Conservation (phyloP, 2,113 vertebrate species). For the Ophiodon elongatus region DNA sequence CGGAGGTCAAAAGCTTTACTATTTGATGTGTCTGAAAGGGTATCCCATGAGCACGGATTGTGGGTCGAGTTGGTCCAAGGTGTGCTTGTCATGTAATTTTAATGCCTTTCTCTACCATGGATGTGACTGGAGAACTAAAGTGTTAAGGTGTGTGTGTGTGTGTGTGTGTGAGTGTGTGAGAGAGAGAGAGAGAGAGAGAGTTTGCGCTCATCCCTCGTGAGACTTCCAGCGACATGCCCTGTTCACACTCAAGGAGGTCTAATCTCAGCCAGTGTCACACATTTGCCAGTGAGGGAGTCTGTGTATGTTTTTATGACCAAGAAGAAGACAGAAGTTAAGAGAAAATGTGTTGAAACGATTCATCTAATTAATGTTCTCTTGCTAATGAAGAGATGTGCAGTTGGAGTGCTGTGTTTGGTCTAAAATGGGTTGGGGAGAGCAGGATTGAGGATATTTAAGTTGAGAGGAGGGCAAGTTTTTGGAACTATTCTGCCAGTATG, state of each 20-base stretch:
- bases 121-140: conserved; percentile 49
- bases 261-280: conserved; percentile 46
- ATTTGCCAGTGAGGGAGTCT: conserved; percentile 6
- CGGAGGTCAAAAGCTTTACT: conserved; percentile 79
- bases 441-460: not conserved
- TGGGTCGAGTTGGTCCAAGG: conserved; percentile 43
- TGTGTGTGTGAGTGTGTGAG: not conserved
- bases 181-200: not conserved
- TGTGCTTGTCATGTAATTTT: conserved; percentile 77
- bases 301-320: conserved; percentile 6
- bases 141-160: conserved; percentile 47
- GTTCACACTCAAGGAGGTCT: conserved; percentile 53
- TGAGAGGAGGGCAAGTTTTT: conserved; percentile 24
- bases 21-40: conserved; percentile 74
- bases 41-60: conserved; percentile 66
- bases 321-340: conserved; percentile 13
- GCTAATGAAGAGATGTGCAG: not conserved
- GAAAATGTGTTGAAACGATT: not conserved
- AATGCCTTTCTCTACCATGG: conserved; percentile 61
- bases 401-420: conserved; percentile 6
- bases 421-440: not conserved
- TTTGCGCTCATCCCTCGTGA: conserved; percentile 41
- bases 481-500: conserved; percentile 21
- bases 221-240: conserved; percentile 41
- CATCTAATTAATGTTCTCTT: not conserved